These are phyloP conservation scores for Eospalax fontanierii DNA, from an alignment of 2,797 vertebrate species.

Conservation along the genomic window DNA sequence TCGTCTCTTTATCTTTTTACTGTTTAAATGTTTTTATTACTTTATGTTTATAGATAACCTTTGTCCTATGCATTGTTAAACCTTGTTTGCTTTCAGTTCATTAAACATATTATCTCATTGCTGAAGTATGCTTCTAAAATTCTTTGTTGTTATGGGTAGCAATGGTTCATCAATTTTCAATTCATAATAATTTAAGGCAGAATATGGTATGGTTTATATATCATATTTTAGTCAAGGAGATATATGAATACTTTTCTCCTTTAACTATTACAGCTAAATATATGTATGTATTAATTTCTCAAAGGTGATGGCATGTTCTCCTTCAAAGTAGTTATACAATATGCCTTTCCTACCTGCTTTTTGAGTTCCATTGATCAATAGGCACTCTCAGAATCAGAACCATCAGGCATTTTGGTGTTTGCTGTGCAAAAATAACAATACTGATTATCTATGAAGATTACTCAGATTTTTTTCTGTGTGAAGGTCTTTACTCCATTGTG, in stretches of 20 bases:
- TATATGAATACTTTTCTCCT: not conserved
- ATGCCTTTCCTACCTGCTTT: not conserved
- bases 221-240: not conserved
- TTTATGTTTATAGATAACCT: not conserved
- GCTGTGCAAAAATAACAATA: not conserved
- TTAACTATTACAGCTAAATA: not conserved
- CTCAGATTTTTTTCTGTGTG: not conserved
- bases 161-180: constrained; percentile 20
- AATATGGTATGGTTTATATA: not conserved
- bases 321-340: not conserved
- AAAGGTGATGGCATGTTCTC: not conserved
- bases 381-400: not conserved
- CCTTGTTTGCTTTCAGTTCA: not conserved
- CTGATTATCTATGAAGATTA: not conserved
- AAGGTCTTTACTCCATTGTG: not conserved
- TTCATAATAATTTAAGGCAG: not conserved
- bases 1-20: not conserved
- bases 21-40: not conserved
- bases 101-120: not conserved
- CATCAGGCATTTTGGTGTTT: not conserved
- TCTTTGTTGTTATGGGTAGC: not conserved
- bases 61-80: not conserved
- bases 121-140: not conserved
- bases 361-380: not conserved
- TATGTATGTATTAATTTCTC: not conserved